Conservation (phyloP, 2,888 invertebrate genomes). For the Acronicta psi region DNA sequence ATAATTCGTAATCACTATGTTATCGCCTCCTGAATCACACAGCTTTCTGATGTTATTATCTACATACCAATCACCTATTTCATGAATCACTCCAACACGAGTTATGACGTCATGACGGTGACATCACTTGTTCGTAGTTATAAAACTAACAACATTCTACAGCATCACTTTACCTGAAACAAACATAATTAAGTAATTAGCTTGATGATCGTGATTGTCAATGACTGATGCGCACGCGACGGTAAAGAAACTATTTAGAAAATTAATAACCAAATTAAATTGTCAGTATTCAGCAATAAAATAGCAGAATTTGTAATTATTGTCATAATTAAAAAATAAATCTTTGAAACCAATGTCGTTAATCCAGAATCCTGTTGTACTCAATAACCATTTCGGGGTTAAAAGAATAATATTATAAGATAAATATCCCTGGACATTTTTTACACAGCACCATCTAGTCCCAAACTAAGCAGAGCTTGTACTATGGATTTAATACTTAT, state of each 20-base stretch:
- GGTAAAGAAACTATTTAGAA: neutral
- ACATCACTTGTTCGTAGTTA: conserved; percentile 30
- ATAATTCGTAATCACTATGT: neutral
- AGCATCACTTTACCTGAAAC: conserved; percentile 54
- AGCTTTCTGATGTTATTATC: neutral
- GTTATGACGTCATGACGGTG: conserved; percentile 26
- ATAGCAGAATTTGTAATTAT: no score
- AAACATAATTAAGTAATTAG: conserved; percentile 46
- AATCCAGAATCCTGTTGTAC: no score
- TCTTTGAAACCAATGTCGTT: no score
- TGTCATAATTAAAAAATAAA: no score
- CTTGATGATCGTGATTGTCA: conserved; percentile 11
- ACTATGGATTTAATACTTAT: no score
- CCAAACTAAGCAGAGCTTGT: no score
- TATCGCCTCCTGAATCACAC: neutral
- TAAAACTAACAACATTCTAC: conserved; percentile 11
- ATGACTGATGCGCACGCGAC: conserved; percentile 20
- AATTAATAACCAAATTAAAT: neutral
- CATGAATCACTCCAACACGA: conserved; percentile 11
- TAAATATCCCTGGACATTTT: no score
- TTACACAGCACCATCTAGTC: no score
- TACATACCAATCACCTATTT: neutral
- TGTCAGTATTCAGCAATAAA: no score
- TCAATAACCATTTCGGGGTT: no score
- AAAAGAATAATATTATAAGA: no score